A percentile compares a stretch with the other conserved stretches of the same genome.
These are phyloP conservation scores for Ptiloglossa arizonensis DNA, from an alignment of 1,140 invertebrate genomes.

Conservation along the genomic window DNA sequence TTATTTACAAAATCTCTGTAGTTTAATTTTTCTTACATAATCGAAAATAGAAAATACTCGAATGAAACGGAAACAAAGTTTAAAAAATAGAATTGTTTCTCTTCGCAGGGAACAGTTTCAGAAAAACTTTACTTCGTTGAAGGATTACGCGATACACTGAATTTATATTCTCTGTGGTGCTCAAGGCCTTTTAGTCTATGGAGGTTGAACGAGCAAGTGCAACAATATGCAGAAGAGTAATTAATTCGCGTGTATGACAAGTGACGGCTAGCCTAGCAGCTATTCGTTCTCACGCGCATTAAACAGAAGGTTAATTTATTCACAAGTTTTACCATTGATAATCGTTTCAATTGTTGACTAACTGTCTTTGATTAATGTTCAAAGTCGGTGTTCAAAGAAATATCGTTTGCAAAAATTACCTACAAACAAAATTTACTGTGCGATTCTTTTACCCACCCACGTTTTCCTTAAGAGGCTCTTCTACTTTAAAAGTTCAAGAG, in stretches of 20 bases:
- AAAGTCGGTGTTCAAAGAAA: too few relatives aligned
- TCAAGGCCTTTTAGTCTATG: neutral
- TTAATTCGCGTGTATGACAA: slow-evolving; percentile 1
- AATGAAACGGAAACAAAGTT: too few relatives aligned
- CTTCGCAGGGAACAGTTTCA: neutral
- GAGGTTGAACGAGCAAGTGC: neutral
- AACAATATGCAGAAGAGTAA: neutral
- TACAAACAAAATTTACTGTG: too few relatives aligned
- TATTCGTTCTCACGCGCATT: slow-evolving; percentile 12
- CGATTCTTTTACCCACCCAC: too few relatives aligned
- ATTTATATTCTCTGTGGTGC: neutral
- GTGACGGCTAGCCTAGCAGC: slow-evolving; percentile 4
- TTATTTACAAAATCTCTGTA: too few relatives aligned
- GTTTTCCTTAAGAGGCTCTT: too few relatives aligned
- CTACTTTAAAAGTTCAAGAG: too few relatives aligned
- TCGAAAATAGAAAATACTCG: too few relatives aligned
- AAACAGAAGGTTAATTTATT: slow-evolving; percentile 9
- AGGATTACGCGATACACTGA: neutral
- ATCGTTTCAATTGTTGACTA: neutral
- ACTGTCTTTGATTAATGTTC: too few relatives aligned
- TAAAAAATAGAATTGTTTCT: neutral
- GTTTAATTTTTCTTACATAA: too few relatives aligned
- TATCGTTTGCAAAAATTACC: too few relatives aligned
- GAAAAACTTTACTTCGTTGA: neutral
- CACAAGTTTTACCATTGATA: slow-evolving; percentile 7